Conservation (phyloP, 2,888 invertebrate genomes). For the Lucinisca nassula region DNA sequence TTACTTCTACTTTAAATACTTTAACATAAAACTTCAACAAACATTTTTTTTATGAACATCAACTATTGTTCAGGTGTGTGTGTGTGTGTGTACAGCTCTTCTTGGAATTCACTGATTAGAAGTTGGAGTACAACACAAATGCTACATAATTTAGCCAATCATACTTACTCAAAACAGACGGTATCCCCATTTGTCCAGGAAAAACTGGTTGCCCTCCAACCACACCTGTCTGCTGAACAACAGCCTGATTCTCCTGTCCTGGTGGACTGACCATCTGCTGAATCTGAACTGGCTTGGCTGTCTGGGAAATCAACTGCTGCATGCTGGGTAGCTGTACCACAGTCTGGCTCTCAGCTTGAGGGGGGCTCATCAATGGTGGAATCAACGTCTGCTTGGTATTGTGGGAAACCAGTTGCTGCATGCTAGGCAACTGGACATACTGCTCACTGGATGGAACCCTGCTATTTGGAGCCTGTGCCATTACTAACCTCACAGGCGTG, state of each 20-base stretch:
- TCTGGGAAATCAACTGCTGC: slow-evolving; percentile 1
- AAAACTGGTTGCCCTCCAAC: slow-evolving; percentile 61
- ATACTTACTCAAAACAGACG: slow-evolving; percentile 55
- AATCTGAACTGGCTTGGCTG: neutral
- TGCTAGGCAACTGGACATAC: slow-evolving; percentile 62
- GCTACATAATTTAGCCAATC: too few relatives aligned
- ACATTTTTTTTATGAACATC: too few relatives aligned
- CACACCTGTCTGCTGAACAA: slow-evolving; percentile 47
- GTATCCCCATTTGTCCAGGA: slow-evolving; percentile 58
- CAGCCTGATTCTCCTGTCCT: slow-evolving; percentile 44
- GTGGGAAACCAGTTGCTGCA: slow-evolving; percentile 42
- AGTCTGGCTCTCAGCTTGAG: slow-evolving; percentile 53
- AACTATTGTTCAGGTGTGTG: too few relatives aligned
- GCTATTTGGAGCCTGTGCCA: slow-evolving; percentile 48
- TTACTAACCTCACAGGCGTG: neutral
- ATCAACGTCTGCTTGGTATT: neutral
- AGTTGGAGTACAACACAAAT: too few relatives aligned
- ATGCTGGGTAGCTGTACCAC: slow-evolving; percentile 30
- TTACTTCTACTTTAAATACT: too few relatives aligned
- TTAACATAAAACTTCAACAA: too few relatives aligned
- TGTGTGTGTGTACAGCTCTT: too few relatives aligned
- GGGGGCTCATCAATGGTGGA: neutral
- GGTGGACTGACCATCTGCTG: neutral
- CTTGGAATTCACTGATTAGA: too few relatives aligned
- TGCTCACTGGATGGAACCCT: slow-evolving; percentile 53